Evolutionary conservation across 2,113 vertebrate species (phyloP), one percentile per base, ranked within the genome.

Genomic region (Trachemys scripta): DNA sequence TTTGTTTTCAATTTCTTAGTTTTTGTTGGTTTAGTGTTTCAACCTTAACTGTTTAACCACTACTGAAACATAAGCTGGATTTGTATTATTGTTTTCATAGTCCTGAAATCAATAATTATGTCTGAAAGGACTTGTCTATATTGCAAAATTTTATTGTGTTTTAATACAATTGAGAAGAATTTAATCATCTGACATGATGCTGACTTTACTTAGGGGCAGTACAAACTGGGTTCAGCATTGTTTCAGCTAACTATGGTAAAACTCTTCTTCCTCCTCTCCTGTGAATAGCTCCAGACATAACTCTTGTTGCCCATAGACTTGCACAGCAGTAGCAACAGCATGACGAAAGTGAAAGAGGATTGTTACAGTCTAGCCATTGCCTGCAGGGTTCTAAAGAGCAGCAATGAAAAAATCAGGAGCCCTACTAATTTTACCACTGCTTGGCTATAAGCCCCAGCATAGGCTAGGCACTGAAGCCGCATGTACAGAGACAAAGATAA

Each of bases 1-100:
- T 91, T 96, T 85, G 80, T 80, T 90, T 92, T 87, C 27, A 3
- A 35, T 96, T 89, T 92, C 8, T 49, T 53, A 78, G 27, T 13
- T 47, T 91, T 29, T 80, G 5, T 22, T 29, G 89, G 85, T 80
- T 90, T 85, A 31, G 53, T 6, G 10, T 20, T 31, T 27, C 75
- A 87, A 56, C 69, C 89, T 85, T 38, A 88, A 65, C 14, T 89
- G 22, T 83, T 75, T 78, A 87, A 49, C 49, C 84, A 45, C 14
- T 92, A 25, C 75, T 75, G 84, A 95, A 96, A 86, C 27, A 35
- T 27, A 83, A 38, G 4, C 65, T 19, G 19, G 4, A 53, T 85
- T 57, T 75, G 35, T 35, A 49, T 45, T 82, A 56, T 0, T 88
- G 45, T 10, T 87, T 57, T 91, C 87, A 76, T 24, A 24, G 6